Base-by-base conservation (phyloP, 2,888 invertebrate species). In the Brachyptera putata region DNA sequence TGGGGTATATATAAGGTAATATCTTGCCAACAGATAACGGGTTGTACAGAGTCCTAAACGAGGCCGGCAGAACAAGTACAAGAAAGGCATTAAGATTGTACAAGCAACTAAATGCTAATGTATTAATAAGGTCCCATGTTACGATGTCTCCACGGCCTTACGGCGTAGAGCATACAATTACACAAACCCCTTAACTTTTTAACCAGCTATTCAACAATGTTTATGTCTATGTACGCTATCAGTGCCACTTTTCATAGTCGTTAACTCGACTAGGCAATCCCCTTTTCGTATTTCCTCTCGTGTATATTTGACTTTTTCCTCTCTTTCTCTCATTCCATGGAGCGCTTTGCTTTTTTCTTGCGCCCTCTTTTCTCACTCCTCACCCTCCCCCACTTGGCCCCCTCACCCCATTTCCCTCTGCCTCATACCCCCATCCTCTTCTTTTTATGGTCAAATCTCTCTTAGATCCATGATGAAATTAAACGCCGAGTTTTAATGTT, bases 401-500 rank as follows among this genome's bases (percentile, higher is more conserved):
- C 11, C 30, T 4, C 34, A 4, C 53, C 22, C 22, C 50, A 60
- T 58, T 48, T 49, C 64, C 58, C 58, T 56, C 58, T 53, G 22
- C 68, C 67, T 64, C 63, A 63, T 66, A 68, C 71, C 71, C 72
- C 70, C 70, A 58, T 66, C 71, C 72, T 70, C 70, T 61, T 66
- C 68, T 75, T 76, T 75, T 75, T 75, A 75, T 73, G 75, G 75
- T 75, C 74, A 75, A 74, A 76, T 75, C 76, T 76, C 75, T 74
- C 74, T 75, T 74, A 75, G 75, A 76, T 75, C 75, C n/a, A 72
- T 74, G 75, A 76, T 75, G 75, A 76, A 77, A 77, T 77, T 77
- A 77, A 77, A 77, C 74, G 76, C 73, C 74, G 74, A 75, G 75
- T 76, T 77, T 76, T 76, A 77, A 77, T 76, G 76, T 74, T 74